These are phyloP conservation scores for Anoplopoma fimbria DNA, from an alignment of 2,113 vertebrate genomes.

Conservation along the genomic window DNA sequence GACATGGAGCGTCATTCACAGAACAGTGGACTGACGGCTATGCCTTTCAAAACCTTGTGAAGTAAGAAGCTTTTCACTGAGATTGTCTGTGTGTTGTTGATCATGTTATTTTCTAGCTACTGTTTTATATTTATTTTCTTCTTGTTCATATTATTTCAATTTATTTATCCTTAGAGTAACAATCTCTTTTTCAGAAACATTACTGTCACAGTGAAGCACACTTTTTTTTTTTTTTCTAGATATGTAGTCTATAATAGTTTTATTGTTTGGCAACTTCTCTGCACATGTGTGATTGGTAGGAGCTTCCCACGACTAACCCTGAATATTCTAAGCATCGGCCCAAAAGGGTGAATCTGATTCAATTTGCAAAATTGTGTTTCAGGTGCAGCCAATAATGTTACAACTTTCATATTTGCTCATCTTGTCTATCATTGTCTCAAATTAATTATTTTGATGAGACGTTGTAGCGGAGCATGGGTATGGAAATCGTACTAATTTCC, in stretches of 20 bases:
- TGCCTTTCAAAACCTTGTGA: constrained; percentile 99
- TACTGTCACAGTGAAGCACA: background rate
- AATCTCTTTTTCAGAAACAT: background rate
- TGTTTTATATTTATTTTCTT: background rate
- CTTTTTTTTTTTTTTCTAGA: background rate
- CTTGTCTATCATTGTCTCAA: background rate
- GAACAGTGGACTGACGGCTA: constrained; percentile 99
- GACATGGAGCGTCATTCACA: constrained; percentile 98
- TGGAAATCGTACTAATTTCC: background rate
- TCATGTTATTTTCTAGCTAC: background rate
- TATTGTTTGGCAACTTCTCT: background rate
- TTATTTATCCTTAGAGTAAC: background rate
- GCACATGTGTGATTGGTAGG: background rate
- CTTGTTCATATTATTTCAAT: background rate
- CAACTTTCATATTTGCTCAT: background rate
- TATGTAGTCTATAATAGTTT: background rate
- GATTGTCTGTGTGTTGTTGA: background rate
- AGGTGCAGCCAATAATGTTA: background rate
- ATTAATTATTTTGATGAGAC: background rate
- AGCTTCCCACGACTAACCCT: background rate
- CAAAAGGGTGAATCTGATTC: background rate
- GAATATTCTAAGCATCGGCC: background rate
- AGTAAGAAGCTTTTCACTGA: constrained; percentile 82
- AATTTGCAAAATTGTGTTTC: background rate
- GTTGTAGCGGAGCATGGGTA: background rate